phyloP scores from a whole-genome alignment of 2,797 vertebrate species.

The Heliangelus exortis region DNA sequence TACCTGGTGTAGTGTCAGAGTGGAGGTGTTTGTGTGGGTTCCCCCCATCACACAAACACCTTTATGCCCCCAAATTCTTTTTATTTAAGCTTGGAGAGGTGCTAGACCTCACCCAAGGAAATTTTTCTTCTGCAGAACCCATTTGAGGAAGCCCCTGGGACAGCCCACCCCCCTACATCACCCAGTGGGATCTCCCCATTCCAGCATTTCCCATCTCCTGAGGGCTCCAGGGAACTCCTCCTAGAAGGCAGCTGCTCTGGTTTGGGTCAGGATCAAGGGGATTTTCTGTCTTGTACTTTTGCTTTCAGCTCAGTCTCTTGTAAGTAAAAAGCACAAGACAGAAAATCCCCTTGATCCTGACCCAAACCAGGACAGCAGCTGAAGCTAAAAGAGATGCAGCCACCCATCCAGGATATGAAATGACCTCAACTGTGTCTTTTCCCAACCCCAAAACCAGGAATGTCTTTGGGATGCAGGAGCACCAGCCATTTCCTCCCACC shows the following conservation, averaged over 20 bases:
- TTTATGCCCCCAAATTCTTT: neutral
- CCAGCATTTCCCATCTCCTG: neutral
- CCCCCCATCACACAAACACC: neutral
- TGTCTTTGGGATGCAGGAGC: neutral
- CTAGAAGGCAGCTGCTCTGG: neutral
- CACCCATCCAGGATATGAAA: neutral
- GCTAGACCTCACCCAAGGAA: neutral
- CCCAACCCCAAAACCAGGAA: neutral
- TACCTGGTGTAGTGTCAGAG: fast-evolving
- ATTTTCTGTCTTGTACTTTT: too few relatives aligned
- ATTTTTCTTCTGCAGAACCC: neutral
- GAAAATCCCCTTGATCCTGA: too few relatives aligned
- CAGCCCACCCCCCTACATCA: fast-evolving
- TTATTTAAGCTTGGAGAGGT: neutral
- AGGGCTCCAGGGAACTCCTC: neutral
- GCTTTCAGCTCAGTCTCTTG: too few relatives aligned
- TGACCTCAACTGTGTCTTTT: neutral
- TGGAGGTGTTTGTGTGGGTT: too few relatives aligned
- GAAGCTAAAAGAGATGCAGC: neutral
- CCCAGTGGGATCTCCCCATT: neutral
- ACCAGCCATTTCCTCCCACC: fast-evolving
- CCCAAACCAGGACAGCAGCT: too few relatives aligned
- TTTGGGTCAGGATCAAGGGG: too few relatives aligned
- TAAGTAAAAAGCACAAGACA: too few relatives aligned
- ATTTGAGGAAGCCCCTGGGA: fast-evolving